Evolutionary conservation across 2,797 vertebrate genomes (phyloP).

Genomic region (Takifugu ocellatus): DNA sequence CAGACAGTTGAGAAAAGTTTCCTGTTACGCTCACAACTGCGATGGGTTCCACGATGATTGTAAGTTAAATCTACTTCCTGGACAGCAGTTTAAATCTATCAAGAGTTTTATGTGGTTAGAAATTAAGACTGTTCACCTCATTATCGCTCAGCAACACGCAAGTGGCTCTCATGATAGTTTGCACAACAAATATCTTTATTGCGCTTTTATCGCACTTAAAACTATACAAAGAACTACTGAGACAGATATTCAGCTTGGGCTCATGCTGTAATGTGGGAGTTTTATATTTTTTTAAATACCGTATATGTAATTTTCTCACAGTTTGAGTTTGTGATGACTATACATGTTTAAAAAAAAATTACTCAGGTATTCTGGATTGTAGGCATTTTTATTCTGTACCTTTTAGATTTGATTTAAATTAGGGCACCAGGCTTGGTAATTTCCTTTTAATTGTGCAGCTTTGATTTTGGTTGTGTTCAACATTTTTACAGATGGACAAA

Average conservation of each 20-base stretch:
- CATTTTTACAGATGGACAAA: conserved; percentile 36
- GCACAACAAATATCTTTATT: not conserved
- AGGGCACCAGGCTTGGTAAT: not conserved
- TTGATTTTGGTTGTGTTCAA: conserved; percentile 31
- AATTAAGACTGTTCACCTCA: not conserved
- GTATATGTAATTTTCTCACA: conserved; percentile 3
- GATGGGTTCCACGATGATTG: conserved; percentile 21
- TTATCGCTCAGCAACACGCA: conserved; percentile 22
- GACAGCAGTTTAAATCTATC: not conserved
- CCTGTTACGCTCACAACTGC: not conserved
- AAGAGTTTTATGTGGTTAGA: conserved; percentile 42
- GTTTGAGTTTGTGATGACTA: conserved; percentile 1
- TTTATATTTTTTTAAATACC: conserved; percentile 10
- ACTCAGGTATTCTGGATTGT: conserved; percentile 46
- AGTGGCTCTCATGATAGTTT: conserved; percentile 5
- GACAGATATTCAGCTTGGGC: conserved; percentile 6
- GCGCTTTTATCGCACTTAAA: conserved; percentile 27
- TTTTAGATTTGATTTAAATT: conserved; percentile 23
- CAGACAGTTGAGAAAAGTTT: conserved; percentile 21
- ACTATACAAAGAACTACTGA: conserved; percentile 29
- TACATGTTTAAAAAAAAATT: not conserved
- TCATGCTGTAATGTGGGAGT: conserved; percentile 3
- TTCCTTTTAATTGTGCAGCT: conserved; percentile 20
- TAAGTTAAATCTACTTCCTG: conserved; percentile 18
- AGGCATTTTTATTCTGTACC: conserved; percentile 37